A percentile compares a stretch with the other conserved stretches of the same genome.
Evolutionary conservation across 2,113 vertebrate species (phyloP).

Genomic region (Martes martes): DNA sequence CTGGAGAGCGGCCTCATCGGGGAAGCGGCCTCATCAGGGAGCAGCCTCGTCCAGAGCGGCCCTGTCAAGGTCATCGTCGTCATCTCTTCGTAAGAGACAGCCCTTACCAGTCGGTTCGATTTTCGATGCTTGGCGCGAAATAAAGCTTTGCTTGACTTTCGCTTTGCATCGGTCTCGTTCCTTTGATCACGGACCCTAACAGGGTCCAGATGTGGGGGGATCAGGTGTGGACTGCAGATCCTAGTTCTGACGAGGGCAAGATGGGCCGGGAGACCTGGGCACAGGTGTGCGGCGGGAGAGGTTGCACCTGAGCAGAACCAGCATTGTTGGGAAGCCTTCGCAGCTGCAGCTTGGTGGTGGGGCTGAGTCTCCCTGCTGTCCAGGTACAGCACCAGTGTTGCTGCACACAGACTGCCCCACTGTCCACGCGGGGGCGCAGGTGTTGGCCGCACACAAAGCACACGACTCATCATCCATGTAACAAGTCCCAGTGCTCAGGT

Average conservation of each 20-base stretch:
- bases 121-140: too few relatives aligned
- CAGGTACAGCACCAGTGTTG: too few relatives aligned
- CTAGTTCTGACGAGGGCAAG: not conserved
- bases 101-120: too few relatives aligned
- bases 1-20: too few relatives aligned
- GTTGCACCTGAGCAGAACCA: not conserved
- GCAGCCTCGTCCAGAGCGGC: too few relatives aligned
- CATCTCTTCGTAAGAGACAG: too few relatives aligned
- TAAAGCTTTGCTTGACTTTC: too few relatives aligned
- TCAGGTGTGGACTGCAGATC: not conserved
- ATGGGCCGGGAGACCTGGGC: not conserved
- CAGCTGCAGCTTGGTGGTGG: not conserved
- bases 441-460: not conserved
- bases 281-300: not conserved
- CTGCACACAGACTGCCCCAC: too few relatives aligned
- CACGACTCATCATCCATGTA: not conserved
- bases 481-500: not conserved
- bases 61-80: too few relatives aligned
- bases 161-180: too few relatives aligned
- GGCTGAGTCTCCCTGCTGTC: not conserved
- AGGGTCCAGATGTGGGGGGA: not conserved
- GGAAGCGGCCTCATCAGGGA: too few relatives aligned
- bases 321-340: not conserved
- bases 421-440: not conserved
- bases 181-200: too few relatives aligned